These are phyloP conservation scores for Panagrolaimus sp. DNA, from an alignment of 1,140 invertebrate species.

Conservation along the genomic window DNA sequence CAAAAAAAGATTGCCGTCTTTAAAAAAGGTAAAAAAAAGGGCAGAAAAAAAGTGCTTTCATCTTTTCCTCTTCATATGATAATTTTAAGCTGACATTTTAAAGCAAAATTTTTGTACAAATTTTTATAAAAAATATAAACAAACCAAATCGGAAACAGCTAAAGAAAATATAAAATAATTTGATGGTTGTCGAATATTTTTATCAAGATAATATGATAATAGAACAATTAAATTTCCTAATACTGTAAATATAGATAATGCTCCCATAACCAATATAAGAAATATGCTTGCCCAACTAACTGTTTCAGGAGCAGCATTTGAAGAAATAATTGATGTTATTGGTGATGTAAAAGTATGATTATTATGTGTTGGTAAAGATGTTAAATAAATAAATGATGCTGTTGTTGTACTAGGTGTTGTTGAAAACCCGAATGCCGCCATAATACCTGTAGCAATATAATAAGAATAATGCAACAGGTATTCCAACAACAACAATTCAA, in stretches of 20 bases:
- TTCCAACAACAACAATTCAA: too few species aligned
- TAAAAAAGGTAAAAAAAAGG: too few species aligned
- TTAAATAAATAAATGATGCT: not conserved
- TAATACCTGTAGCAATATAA: not conserved
- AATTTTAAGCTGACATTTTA: not conserved
- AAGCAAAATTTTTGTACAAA: not conserved
- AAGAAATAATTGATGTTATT: too few species aligned
- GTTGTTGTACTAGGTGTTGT: conserved; percentile 7
- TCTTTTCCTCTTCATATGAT: too few species aligned
- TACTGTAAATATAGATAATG: conserved; percentile 81
- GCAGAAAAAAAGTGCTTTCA: too few species aligned
- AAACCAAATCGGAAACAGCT: conserved; percentile 88
- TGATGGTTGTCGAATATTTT: conserved; percentile 91
- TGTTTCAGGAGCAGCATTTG: too few species aligned
- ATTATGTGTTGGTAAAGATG: not conserved
- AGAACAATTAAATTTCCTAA: conserved; percentile 93
- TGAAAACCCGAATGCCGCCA: conserved; percentile 10
- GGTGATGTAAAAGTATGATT: not conserved
- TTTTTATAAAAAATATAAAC: conserved; percentile 18
- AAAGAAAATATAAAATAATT: conserved; percentile 99
- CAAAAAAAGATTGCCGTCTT: too few species aligned
- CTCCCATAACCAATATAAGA: conserved; percentile 39
- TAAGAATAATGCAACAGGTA: too few species aligned
- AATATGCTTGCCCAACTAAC: conserved; percentile 11
- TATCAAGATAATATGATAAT: conserved; percentile 88